phyloP scores from a whole-genome alignment of 1,140 invertebrate genomes.

The Nephila pilipes region DNA sequence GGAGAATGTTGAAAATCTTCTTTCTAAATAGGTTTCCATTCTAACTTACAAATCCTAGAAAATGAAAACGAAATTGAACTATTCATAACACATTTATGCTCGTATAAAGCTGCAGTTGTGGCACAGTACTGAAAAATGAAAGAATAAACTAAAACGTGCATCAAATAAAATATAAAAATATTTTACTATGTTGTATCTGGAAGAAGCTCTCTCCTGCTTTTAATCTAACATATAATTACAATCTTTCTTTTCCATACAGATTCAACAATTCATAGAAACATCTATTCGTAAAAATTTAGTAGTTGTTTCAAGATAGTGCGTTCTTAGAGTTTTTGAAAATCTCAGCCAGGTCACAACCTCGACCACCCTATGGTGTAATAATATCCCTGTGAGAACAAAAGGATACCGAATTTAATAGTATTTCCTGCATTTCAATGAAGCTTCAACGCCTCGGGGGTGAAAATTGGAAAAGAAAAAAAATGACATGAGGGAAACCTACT shows the following conservation, averaged over 20 bases:
- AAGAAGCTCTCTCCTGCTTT: not conserved
- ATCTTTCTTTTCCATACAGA: not conserved
- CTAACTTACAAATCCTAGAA: not conserved
- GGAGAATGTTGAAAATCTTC: not conserved
- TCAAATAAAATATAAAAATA: not conserved
- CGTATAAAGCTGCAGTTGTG: not conserved
- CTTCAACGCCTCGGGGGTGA: not conserved
- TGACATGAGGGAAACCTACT: not conserved
- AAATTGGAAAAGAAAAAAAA: conserved; percentile 28
- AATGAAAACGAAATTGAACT: not conserved
- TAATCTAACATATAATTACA: not conserved
- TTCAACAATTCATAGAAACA: conserved; percentile 5
- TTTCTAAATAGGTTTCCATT: not conserved
- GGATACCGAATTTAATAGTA: conserved; percentile 15
- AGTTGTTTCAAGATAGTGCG: not conserved
- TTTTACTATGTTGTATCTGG: not conserved
- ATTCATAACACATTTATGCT: not conserved
- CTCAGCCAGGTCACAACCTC: conserved; percentile 25
- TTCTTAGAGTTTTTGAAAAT: conserved; percentile 6
- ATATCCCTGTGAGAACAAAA: conserved; percentile 4
- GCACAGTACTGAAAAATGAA: not conserved
- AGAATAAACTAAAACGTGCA: conserved; percentile 13
- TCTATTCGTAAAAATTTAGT: not conserved
- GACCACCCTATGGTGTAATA: not conserved
- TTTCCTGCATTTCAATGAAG: conserved; percentile 34